Evolutionary conservation across 23 tunicate species (phyloP).

Genomic region (Trididemnum clinides): DNA sequence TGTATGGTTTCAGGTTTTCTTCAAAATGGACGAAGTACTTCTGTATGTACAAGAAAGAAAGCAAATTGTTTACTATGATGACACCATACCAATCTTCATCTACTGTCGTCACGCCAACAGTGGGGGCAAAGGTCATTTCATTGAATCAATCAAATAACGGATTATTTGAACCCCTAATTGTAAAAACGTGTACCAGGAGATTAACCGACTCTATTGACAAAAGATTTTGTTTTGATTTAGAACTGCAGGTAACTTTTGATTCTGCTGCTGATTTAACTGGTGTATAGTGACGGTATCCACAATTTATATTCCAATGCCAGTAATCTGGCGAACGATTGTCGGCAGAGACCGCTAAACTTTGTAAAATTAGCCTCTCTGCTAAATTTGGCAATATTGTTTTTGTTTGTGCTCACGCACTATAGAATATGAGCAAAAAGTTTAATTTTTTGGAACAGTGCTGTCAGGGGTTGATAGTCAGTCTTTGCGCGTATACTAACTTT

Average conservation of each 20-base stretch:
- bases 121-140: conserved; percentile 11
- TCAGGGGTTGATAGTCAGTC: too few species aligned
- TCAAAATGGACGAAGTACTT: conserved; percentile 85
- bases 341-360: too few species aligned
- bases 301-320: too few species aligned
- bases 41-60: conserved; percentile 78
- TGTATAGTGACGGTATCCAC: too few species aligned
- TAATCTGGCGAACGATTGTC: too few species aligned
- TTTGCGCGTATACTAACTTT: too few species aligned
- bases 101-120: neutral
- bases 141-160: neutral
- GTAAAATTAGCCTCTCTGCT: too few species aligned
- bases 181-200: conserved; percentile 65
- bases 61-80: conserved; percentile 73
- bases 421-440: neutral
- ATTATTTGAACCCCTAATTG: conserved; percentile 54
- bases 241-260: conserved; percentile 63
- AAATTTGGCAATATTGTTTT: too few species aligned
- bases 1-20: conserved; percentile 37
- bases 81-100: conserved; percentile 47
- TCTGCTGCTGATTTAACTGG: too few species aligned
- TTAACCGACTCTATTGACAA: conserved; percentile 79
- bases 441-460: too few species aligned
- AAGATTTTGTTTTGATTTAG: conserved; percentile 92
- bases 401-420: too few species aligned